Percentiles rank a stretch among this genome's conserved stretches.
Conservation (phyloP, 2,888 invertebrate genomes). For the Lasioglossum malachurum region DNA sequence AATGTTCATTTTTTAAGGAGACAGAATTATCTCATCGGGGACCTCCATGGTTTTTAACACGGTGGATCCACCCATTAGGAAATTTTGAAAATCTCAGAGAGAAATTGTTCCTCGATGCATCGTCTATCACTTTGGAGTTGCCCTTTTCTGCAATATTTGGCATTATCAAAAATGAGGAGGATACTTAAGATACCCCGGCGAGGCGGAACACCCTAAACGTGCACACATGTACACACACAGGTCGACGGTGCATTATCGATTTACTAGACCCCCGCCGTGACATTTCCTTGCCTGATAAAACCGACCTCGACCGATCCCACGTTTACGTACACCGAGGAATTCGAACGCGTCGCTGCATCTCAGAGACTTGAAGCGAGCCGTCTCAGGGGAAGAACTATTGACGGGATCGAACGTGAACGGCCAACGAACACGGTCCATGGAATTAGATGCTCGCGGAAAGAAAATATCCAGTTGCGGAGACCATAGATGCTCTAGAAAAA, state of each 20-base stretch:
- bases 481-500: background rate
- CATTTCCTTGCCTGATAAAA: slow-evolving; percentile 50
- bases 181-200: background rate
- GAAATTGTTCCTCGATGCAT: too few species aligned
- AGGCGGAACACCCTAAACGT: background rate
- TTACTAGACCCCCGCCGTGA: slow-evolving; percentile 34
- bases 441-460: slow-evolving; percentile 1
- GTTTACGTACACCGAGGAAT: slow-evolving; percentile 28
- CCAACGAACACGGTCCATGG: background rate
- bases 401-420: background rate
- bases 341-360: background rate
- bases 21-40: too few species aligned
- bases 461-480: background rate
- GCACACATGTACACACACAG: background rate
- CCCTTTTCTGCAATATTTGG: background rate
- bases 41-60: too few species aligned
- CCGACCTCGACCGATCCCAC: slow-evolving; percentile 2
- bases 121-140: background rate
- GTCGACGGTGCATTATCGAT: slow-evolving; percentile 57
- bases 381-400: background rate
- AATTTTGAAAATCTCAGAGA: too few species aligned
- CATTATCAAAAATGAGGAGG: background rate
- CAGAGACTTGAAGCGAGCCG: background rate
- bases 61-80: too few species aligned
- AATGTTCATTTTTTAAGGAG: background rate